Conservation (phyloP, 2,113 vertebrate species). For the Xenus cinereus region DNA sequence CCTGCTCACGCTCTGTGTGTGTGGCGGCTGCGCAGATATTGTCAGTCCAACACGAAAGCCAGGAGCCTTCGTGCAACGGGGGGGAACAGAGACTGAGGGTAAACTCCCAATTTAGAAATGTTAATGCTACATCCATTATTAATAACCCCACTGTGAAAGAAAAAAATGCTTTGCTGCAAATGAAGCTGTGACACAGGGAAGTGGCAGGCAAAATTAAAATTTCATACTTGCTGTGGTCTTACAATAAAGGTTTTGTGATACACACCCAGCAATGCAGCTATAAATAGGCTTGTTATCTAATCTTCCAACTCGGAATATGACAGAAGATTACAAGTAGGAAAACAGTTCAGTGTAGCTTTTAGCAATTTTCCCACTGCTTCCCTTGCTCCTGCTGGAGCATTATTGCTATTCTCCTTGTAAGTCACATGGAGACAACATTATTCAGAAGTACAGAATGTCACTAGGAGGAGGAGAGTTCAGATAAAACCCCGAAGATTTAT, state of each 20-base stretch:
- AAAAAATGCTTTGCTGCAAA: neutral
- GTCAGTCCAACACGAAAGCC: neutral
- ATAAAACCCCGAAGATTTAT: conserved; percentile 59
- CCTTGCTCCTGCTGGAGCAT: neutral
- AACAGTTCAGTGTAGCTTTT: conserved; percentile 48
- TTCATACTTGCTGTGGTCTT: neutral
- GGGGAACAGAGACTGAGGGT: neutral
- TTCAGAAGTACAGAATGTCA: conserved; percentile 49
- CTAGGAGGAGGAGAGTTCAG: conserved; percentile 29
- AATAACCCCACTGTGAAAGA: neutral
- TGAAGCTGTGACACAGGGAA: neutral
- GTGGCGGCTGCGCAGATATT: neutral
- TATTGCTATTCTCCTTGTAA: conserved; percentile 14
- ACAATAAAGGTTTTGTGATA: conserved; percentile 38
- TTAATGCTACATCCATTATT: conserved; percentile 5
- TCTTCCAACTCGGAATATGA: conserved; percentile 23
- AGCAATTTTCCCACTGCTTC: conserved; percentile 47
- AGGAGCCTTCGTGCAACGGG: neutral
- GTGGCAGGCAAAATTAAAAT: conserved; percentile 31
- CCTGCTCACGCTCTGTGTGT: accelerated
- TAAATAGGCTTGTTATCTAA: conserved; percentile 58
- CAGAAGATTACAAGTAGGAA: conserved; percentile 48
- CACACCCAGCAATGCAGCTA: conserved; percentile 14
- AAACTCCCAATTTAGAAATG: neutral
- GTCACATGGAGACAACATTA: conserved; percentile 45